Conservation (phyloP, 2,888 invertebrate genomes). For the Tetropium fuscum region DNA sequence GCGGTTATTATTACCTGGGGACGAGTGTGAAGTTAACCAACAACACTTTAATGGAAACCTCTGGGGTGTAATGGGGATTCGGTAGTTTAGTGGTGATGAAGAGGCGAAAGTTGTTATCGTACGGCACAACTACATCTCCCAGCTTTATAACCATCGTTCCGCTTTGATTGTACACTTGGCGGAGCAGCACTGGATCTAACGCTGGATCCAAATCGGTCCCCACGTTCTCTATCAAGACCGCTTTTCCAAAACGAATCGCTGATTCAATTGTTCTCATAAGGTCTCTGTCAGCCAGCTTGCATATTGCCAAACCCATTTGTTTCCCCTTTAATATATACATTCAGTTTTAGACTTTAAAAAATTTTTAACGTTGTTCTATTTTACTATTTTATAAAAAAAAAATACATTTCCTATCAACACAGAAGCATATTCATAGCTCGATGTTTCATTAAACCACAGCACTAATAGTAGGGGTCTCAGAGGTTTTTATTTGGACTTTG, state of each 20-base stretch:
- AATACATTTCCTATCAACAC: too few species aligned
- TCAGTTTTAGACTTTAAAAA: too few species aligned
- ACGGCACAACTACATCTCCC: conserved; percentile 88
- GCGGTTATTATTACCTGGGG: conserved; percentile 71
- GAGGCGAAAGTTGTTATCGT: conserved; percentile 80
- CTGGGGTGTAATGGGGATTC: conserved; percentile 91
- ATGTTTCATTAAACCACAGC: too few species aligned
- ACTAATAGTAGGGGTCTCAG: too few species aligned
- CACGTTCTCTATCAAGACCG: conserved; percentile 86
- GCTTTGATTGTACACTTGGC: conserved; percentile 83
- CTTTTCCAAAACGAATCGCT: conserved; percentile 80
- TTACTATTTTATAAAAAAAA: too few species aligned
- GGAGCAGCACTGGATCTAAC: conserved; percentile 83
- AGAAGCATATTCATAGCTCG: too few species aligned
- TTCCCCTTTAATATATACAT: conserved; percentile 75
- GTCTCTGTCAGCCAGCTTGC: conserved; percentile 80
- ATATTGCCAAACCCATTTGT: conserved; percentile 75
- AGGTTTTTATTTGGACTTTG: too few species aligned
- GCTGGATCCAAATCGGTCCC: conserved; percentile 88
- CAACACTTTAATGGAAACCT: conserved; percentile 86
- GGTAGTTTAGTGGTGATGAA: conserved; percentile 90
- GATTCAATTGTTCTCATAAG: conserved; percentile 77
- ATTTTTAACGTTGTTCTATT: too few species aligned
- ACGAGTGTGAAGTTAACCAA: conserved; percentile 92
- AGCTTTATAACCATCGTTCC: conserved; percentile 82